Evolutionary conservation across 2,888 invertebrate species (phyloP).

Genomic region (Acleris holmiana): DNA sequence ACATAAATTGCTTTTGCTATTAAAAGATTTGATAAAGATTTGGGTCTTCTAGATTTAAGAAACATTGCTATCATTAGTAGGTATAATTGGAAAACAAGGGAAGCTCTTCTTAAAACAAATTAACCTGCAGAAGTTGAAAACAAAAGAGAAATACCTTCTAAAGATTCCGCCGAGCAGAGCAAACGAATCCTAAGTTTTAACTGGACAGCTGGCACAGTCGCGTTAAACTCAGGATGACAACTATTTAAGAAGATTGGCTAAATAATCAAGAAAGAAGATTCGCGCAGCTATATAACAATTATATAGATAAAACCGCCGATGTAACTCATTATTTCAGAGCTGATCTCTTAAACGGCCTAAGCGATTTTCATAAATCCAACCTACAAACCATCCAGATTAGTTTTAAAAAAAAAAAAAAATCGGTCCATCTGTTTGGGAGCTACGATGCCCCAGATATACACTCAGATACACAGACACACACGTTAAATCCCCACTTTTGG

Average conservation of each 20-base stretch:
- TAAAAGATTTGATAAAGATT: conserved; percentile 15
- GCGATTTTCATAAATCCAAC: too few species aligned
- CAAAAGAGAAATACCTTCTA: conserved; percentile 32
- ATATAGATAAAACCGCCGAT: too few species aligned
- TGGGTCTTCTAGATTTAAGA: conserved; percentile 3
- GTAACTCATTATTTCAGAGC: too few species aligned
- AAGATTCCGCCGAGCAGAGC: conserved; percentile 25
- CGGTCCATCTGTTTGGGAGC: too few species aligned
- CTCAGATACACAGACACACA: too few species aligned
- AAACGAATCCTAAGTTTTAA: conserved; percentile 27
- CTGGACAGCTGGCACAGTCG: conserved; percentile 24
- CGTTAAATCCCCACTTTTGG: too few species aligned
- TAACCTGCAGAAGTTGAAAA: conserved; percentile 31
- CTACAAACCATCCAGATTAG: too few species aligned
- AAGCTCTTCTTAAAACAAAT: conserved; percentile 30
- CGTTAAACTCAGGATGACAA: conserved; percentile 12
- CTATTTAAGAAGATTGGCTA: background rate
- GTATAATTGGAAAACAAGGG: conserved; percentile 34
- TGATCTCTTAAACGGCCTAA: too few species aligned
- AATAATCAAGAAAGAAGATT: too few species aligned
- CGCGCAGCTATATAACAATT: too few species aligned
- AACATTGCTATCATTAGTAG: conserved; percentile 33
- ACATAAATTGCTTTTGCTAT: conserved; percentile 3
- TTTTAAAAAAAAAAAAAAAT: too few species aligned
- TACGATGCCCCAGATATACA: too few species aligned